A percentile compares a stretch with the other conserved stretches of the same genome.
These are phyloP conservation scores for Solea senegalensis DNA, from an alignment of 2,113 vertebrate genomes.

Conservation along the genomic window DNA sequence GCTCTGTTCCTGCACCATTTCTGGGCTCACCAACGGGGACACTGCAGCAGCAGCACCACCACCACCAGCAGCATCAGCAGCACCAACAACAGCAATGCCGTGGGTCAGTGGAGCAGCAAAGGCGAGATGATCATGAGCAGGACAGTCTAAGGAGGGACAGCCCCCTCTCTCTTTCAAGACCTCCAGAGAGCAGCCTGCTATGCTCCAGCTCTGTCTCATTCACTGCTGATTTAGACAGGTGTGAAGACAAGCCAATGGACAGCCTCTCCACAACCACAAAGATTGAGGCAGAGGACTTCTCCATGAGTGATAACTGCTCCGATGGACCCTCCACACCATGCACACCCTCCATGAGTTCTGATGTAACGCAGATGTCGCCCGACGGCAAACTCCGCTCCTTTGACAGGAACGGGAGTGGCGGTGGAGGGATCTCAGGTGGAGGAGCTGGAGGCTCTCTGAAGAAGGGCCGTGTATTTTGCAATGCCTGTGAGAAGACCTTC, in stretches of 20 bases:
- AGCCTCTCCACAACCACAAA: slow-evolving; percentile 72
- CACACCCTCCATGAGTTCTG: slow-evolving; percentile 84
- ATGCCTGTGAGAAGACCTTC: slow-evolving; percentile 97
- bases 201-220: slow-evolving; percentile 80
- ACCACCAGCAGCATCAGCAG: slow-evolving; percentile 69
- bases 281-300: slow-evolving; percentile 86
- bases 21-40: slow-evolving; percentile 86
- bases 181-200: slow-evolving; percentile 81
- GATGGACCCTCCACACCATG: slow-evolving; percentile 82
- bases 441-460: slow-evolving; percentile 77
- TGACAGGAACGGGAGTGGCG: slow-evolving; percentile 77
- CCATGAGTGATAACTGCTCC: slow-evolving; percentile 86
- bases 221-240: slow-evolving; percentile 81
- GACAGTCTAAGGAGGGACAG: slow-evolving; percentile 67
- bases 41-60: slow-evolving; percentile 78
- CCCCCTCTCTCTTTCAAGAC: slow-evolving; percentile 70
- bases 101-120: slow-evolving; percentile 64
- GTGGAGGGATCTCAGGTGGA: slow-evolving; percentile 24
- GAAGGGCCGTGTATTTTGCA: slow-evolving; percentile 96
- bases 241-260: slow-evolving; percentile 77
- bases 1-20: slow-evolving; percentile 88
- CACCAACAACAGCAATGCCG: slow-evolving; percentile 77
- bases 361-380: slow-evolving; percentile 86
- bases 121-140: slow-evolving; percentile 48
- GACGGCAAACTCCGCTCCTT: slow-evolving; percentile 83